Evolutionary conservation across 2,113 vertebrate genomes (phyloP).

Genomic region (Xerus inauris): DNA sequence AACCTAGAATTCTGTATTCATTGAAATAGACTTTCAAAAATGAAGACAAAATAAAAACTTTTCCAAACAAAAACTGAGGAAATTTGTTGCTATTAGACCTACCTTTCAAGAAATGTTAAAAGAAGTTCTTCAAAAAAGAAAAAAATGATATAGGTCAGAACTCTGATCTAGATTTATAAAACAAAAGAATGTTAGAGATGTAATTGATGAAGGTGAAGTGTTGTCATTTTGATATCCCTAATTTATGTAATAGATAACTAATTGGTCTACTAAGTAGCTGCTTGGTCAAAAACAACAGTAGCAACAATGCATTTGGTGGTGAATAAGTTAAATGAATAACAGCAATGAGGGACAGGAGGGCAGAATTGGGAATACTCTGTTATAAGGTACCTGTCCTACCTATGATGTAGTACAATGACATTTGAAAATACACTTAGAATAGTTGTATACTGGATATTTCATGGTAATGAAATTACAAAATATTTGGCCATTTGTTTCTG

Average conservation of each 20-base stretch:
- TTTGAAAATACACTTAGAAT: background rate
- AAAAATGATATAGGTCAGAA: background rate
- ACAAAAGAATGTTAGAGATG: background rate
- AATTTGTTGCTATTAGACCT: background rate
- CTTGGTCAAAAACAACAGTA: constrained; percentile 6
- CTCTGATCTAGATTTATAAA: background rate
- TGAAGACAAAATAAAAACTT: constrained; percentile 12
- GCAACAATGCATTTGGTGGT: background rate
- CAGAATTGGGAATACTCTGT: background rate
- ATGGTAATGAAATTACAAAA: no score
- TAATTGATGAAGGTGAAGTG: background rate
- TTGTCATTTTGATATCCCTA: background rate
- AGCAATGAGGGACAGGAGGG: background rate
- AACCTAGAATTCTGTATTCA: background rate
- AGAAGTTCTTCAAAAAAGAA: background rate
- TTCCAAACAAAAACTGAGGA: background rate
- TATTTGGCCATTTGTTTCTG: background rate
- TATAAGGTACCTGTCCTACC: background rate
- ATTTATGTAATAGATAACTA: background rate
- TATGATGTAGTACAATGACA: background rate
- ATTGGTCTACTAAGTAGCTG: background rate
- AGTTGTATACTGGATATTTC: background rate
- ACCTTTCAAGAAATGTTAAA: background rate
- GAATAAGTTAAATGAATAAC: background rate
- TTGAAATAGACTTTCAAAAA: constrained; percentile 18